Percentiles rank a stretch among this genome's conserved stretches.
phyloP scores from a whole-genome alignment of 2,797 vertebrate genomes.

The Leuciscus waleckii region DNA sequence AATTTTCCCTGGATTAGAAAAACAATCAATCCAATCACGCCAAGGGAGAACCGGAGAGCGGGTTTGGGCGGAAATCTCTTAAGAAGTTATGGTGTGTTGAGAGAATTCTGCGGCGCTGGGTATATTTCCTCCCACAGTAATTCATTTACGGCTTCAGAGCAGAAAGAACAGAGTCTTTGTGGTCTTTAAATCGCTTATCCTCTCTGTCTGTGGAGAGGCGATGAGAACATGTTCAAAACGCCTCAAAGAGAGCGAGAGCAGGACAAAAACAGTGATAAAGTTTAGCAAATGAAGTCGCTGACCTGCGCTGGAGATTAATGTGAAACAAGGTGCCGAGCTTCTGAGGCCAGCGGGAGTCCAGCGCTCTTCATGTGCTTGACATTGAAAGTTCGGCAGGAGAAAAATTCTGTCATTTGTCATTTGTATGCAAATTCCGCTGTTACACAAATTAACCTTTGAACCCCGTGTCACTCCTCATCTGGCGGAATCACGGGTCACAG shows the following conservation, averaged over 20 bases:
- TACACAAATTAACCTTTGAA: slow-evolving; percentile 99
- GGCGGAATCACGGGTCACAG: slow-evolving; percentile 84
- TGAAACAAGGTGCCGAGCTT: slow-evolving; percentile 96
- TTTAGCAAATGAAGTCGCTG: slow-evolving; percentile 95
- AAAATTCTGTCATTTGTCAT: slow-evolving; percentile 99
- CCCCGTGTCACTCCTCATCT: slow-evolving; percentile 97
- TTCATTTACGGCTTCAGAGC: slow-evolving; percentile 85
- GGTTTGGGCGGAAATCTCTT: slow-evolving; percentile 77
- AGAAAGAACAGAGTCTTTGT: slow-evolving; percentile 79
- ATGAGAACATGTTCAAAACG: slow-evolving; percentile 82
- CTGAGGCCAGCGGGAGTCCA: slow-evolving; percentile 84
- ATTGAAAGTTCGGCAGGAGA: slow-evolving; percentile 96
- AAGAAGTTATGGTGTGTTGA: slow-evolving; percentile 75
- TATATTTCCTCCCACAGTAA: slow-evolving; percentile 82
- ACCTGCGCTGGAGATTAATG: slow-evolving; percentile 95
- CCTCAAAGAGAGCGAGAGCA: slow-evolving; percentile 78
- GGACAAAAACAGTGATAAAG: slow-evolving; percentile 83
- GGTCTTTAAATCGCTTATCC: slow-evolving; percentile 77
- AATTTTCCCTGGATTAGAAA: slow-evolving; percentile 83
- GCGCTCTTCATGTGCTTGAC: slow-evolving; percentile 93
- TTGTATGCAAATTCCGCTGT: slow-evolving; percentile 99
- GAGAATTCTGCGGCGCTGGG: slow-evolving; percentile 64
- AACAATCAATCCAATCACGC: slow-evolving; percentile 83
- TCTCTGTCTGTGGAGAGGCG: slow-evolving; percentile 79
- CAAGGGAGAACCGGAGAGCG: slow-evolving; percentile 60